Evolutionary conservation across 92 coral and sea anemone species (phyloP), one percentile per base, ranked within the genome.

Genomic region (Montipora capitata): DNA sequence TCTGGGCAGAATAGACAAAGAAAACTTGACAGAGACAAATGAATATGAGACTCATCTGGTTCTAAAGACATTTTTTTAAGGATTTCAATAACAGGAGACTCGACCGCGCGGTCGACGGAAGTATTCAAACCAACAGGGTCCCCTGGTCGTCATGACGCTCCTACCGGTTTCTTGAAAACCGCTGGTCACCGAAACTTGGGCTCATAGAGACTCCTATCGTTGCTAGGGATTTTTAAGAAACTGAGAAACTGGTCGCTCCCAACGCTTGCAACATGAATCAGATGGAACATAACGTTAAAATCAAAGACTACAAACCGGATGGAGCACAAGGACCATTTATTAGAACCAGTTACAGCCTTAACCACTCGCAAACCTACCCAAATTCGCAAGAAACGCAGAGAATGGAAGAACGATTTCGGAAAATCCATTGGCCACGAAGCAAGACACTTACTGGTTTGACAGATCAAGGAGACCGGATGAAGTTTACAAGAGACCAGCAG

Each of bases 261-360:
- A 59, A 38, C 64, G 65, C 78, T 72, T 15, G 82, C 91, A 82
- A 3, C 65, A 97, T 97, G 98, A 95, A 97, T 90, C 99, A 97
- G 72, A 97, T 97, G 99, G 98, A 97, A 77, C 99, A 97, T 76
- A 97, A 95, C 79, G 92, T 84, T 83, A 97, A 97, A 82, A 97
- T 97, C 91, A 94, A 97, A 68, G 93, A 95, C 94, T 97, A 94
- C 79, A 93, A 97, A 52, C 94, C 96, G n/a, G 74, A 84, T 27
- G 91, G 94, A 72, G 96, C 81, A 61, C 97, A 96, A 61, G 94
- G 96, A 4, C 97, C 99, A 40, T 95, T 93, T 71, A 94, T 92
- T 4, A 89, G 91, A 70, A 92, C 98, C 35, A 86, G 89, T 76
- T 93, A 95, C 70, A 72, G 79, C 16, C 91, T 97, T 64, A 94